These are phyloP conservation scores for Morelia viridis DNA, from an alignment of 2,797 vertebrate species.

Conservation along the genomic window DNA sequence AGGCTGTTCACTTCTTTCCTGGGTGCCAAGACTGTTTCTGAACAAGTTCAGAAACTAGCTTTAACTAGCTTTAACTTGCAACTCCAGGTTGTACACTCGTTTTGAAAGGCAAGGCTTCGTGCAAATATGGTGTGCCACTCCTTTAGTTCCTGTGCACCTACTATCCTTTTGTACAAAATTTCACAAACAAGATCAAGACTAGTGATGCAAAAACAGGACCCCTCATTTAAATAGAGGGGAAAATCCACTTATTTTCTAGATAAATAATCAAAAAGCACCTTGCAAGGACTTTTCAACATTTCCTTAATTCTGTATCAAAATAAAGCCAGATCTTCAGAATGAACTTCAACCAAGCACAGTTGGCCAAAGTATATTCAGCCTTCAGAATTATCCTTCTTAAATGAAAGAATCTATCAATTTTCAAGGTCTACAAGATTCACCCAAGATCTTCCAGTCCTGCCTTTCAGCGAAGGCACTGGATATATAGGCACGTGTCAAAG, in stretches of 20 bases:
- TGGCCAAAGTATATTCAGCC: not conserved
- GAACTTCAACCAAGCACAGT: constrained; percentile 12
- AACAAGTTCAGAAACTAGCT: not conserved
- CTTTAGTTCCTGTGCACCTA: not conserved
- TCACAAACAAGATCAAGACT: not conserved
- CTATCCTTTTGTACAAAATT: not conserved
- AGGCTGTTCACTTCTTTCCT: not conserved
- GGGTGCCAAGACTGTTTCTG: not conserved
- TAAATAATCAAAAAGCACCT: not conserved
- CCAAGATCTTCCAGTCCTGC: not conserved
- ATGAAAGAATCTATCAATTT: not conserved
- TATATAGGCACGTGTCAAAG: not conserved
- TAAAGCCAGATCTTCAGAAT: not conserved
- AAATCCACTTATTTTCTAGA: not conserved
- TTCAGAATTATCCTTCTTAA: not conserved
- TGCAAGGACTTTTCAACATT: not conserved
- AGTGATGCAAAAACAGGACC: not conserved
- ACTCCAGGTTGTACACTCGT: not conserved
- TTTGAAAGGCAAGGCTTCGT: not conserved
- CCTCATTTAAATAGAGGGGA: not conserved
- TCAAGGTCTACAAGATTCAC: not conserved
- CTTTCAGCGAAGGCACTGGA: not conserved
- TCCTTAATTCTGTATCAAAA: not conserved
- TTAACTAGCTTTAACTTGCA: not conserved
- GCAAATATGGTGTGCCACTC: not conserved